Conservation (phyloP, 2,797 vertebrate genomes). For the Lepilemur septentrionalis region DNA sequence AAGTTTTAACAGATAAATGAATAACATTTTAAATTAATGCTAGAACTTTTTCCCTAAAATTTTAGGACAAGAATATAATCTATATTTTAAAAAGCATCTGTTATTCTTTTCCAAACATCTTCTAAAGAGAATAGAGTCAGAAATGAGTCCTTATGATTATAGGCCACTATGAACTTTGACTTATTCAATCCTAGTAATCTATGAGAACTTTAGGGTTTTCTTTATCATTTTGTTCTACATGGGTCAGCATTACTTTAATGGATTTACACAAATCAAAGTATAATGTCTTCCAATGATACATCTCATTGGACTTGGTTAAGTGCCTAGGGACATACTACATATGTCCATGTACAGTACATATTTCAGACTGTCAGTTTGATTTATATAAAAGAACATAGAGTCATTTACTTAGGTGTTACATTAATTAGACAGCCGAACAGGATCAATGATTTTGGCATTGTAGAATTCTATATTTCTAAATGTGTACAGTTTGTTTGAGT, state of each 20-base stretch:
- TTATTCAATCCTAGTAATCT: constrained; percentile 64
- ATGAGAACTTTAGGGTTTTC: constrained; percentile 73
- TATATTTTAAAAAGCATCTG: background rate
- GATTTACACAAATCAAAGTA: constrained; percentile 63
- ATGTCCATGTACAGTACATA: background rate
- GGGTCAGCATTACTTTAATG: constrained; percentile 60
- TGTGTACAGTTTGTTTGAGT: constrained; percentile 6
- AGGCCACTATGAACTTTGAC: constrained; percentile 67
- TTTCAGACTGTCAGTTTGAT: constrained; percentile 56
- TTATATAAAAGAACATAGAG: constrained; percentile 53
- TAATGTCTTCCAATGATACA: constrained; percentile 50
- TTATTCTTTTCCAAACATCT: constrained; percentile 50
- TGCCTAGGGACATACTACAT: constrained; percentile 58
- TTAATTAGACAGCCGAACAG: constrained; percentile 51
- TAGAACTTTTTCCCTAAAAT: background rate
- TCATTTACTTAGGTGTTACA: constrained; percentile 29
- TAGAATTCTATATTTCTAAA: background rate
- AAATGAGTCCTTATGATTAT: constrained; percentile 64
- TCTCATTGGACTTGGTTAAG: constrained; percentile 57
- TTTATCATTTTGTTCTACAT: constrained; percentile 56
- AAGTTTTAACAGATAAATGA: constrained; percentile 64
- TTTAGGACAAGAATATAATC: background rate
- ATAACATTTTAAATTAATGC: constrained; percentile 62
- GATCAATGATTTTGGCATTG: constrained; percentile 50
- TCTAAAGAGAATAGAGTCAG: constrained; percentile 61